These are phyloP conservation scores for Phenganax marumi DNA, from an alignment of 92 coral and sea anemone genomes.

Conservation along the genomic window DNA sequence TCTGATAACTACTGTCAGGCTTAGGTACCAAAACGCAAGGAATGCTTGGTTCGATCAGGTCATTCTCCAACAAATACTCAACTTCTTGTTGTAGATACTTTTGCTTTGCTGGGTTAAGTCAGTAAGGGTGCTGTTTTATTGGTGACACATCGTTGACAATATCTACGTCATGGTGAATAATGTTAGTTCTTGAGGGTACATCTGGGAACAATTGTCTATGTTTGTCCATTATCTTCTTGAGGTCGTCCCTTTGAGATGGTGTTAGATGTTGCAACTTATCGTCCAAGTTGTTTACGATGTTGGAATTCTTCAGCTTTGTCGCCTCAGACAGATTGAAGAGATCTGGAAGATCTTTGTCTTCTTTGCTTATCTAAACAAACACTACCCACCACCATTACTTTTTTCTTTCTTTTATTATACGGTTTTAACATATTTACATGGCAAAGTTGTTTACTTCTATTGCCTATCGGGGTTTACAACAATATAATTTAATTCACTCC, in stretches of 20 bases:
- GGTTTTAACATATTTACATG: conserved; percentile 38
- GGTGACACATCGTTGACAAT: conserved; percentile 41
- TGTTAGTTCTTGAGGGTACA: conserved; percentile 27
- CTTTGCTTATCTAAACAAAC: too few species aligned
- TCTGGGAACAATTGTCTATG: conserved; percentile 29
- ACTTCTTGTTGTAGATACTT: conserved; percentile 29
- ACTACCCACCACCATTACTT: too few species aligned
- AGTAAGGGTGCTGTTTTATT: conserved; percentile 42
- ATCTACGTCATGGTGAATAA: conserved; percentile 48
- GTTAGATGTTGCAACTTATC: neutral
- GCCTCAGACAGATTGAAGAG: neutral
- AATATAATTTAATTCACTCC: conserved; percentile 14
- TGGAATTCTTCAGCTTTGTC: conserved; percentile 7
- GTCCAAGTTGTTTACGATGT: conserved; percentile 7
- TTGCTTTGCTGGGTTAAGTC: conserved; percentile 40
- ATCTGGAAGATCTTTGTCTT: too few species aligned
- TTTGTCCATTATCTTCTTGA: conserved; percentile 27
- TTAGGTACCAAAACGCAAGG: conserved; percentile 26
- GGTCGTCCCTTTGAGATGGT: conserved; percentile 30
- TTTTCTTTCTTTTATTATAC: neutral
- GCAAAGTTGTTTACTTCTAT: conserved; percentile 41
- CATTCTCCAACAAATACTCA: conserved; percentile 40
- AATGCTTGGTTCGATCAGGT: conserved; percentile 48
- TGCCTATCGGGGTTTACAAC: conserved; percentile 44
- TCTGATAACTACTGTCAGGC: neutral